Percentiles rank a stretch among this genome's conserved stretches.
Conservation (phyloP, 2,797 vertebrate genomes). For the Danionella dracula region DNA sequence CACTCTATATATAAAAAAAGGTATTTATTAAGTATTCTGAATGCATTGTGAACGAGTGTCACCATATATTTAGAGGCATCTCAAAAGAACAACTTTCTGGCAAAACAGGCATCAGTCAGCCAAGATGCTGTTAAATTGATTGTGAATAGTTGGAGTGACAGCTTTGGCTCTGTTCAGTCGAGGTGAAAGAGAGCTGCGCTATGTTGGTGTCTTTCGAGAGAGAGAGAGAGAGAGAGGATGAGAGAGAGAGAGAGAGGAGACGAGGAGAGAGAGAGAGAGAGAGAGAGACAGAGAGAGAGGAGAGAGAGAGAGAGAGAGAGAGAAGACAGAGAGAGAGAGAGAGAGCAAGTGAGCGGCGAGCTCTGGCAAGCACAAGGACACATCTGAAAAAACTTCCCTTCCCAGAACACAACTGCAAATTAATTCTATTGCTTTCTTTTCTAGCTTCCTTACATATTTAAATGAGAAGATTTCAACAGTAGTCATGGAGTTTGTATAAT, state of each 20-base stretch:
- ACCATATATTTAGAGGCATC: not conserved
- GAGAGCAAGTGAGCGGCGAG: too few relatives aligned
- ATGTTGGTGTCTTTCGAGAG: not conserved
- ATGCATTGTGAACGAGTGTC: not conserved
- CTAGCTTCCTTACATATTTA: not conserved
- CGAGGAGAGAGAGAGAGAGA: too few relatives aligned
- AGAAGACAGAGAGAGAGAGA: too few relatives aligned
- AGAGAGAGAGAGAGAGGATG: not conserved
- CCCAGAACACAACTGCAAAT: not conserved
- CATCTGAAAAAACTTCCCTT: not conserved
- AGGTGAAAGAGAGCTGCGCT: not conserved
- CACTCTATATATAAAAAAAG: too few relatives aligned
- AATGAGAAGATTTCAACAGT: not conserved
- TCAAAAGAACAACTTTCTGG: not conserved
- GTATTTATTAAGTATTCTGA: too few relatives aligned
- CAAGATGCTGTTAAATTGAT: not conserved
- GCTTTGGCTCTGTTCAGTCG: slow-evolving; percentile 7
- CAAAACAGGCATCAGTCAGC: not conserved
- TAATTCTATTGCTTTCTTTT: not conserved
- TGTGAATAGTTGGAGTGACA: slow-evolving; percentile 2
- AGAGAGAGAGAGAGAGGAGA: too few relatives aligned
- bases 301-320: too few relatives aligned
- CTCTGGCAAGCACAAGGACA: slow-evolving; percentile 2
- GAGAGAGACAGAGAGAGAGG: too few relatives aligned
- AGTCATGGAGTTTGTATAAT: too few relatives aligned